Base-by-base conservation (phyloP, 2,888 invertebrate genomes). In the Euplexia lucipara region DNA sequence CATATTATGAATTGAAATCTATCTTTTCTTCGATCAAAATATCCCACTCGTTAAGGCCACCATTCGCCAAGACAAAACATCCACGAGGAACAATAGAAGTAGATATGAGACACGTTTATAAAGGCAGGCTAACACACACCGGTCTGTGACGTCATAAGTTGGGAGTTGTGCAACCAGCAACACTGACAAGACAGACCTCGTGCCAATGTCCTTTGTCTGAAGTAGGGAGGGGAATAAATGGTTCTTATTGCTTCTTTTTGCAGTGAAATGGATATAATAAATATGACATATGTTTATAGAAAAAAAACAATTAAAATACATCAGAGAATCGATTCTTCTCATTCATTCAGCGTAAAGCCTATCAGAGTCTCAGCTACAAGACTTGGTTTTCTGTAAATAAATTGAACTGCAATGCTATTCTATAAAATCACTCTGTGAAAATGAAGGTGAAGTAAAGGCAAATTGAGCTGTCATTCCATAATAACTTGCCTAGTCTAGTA, bases 81-180 rank as follows among this genome's bases (percentile, higher is more conserved):
- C 44, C 18, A 47, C 6, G 22, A n/a, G 37, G 45, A 64, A 77
- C 75, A 78, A 76, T 68, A 42, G 56, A 10, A 8, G n/a, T 48
- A 54, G 34, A 22, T 42, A 45, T 22, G 12, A 42, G 39, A 57
- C 53, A 60, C 44, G 47, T 20, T 37, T 12, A 22, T 35, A 32
- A 42, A 45, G 18, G 30, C 39, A 47, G 16, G 14, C 48, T 53
- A 34, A 58, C 49, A 51, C 63, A 52, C 53, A 48, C 47, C n/a
- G 12, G 26, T 37, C 20, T 51, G 39, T 62, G 39, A 32, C 53
- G 39, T 62, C 63, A 52, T 30, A 47, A 16, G 20, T 39, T n/a
- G 42, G 35, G 37, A 44, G 47, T 77, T 67, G 60, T 54, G 68
- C 64, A 77, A n/a, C n/a, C n/a, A n/a, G n/a, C n/a, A n/a, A 78